Evolutionary conservation across 1,140 invertebrate genomes (phyloP).

Genomic region (Ditylenchus dipsaci): DNA sequence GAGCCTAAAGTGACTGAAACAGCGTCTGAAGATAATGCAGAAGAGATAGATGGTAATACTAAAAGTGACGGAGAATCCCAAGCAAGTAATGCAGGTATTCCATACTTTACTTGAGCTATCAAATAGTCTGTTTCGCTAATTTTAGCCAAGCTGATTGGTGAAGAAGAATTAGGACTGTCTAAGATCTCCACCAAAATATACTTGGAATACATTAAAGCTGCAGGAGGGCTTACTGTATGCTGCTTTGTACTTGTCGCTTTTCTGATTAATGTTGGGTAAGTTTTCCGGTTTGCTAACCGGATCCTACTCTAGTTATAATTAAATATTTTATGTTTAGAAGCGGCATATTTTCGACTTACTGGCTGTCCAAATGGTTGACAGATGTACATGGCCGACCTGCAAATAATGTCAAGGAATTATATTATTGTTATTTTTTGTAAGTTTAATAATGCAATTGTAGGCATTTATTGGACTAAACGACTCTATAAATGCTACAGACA

Average conservation of each 20-base stretch:
- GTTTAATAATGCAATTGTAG: constrained; percentile 1
- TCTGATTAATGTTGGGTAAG: constrained; percentile 64
- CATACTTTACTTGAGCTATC: background rate
- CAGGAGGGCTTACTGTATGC: constrained; percentile 65
- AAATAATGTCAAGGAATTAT: too few relatives aligned
- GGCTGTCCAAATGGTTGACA: constrained; percentile 68
- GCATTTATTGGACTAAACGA: too few relatives aligned
- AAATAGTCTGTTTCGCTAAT: background rate
- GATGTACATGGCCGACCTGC: constrained; percentile 57
- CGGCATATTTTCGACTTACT: constrained; percentile 67
- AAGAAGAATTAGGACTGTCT: constrained; percentile 44
- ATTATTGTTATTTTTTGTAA: too few relatives aligned
- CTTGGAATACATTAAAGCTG: constrained; percentile 63
- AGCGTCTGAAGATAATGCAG: too few relatives aligned
- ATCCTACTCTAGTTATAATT: too few relatives aligned
- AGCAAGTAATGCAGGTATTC: background rate
- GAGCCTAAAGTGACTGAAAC: too few relatives aligned
- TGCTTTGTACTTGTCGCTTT: constrained; percentile 64
- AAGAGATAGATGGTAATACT: too few relatives aligned
- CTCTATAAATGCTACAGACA: too few relatives aligned
- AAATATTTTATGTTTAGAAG: too few relatives aligned
- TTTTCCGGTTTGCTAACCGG: too few relatives aligned
- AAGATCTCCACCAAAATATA: constrained; percentile 32
- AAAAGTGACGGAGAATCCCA: too few relatives aligned
- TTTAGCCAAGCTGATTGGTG: constrained; percentile 31